Evolutionary conservation across 2,113 vertebrate species (phyloP).

Genomic region (Alectura lathami): DNA sequence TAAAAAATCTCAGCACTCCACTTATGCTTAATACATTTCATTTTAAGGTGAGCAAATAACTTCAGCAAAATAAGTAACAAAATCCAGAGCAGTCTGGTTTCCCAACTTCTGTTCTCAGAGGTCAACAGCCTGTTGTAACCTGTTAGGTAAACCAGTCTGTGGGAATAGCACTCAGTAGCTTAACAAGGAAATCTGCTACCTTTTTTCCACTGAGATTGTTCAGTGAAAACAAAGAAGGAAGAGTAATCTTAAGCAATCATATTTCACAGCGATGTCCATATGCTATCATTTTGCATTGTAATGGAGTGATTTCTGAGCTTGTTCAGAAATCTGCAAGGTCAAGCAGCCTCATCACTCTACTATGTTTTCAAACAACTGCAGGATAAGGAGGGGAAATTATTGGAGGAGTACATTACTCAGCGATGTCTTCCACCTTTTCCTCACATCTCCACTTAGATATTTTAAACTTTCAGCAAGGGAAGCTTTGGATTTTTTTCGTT

Average conservation of each 20-base stretch:
- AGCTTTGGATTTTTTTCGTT: background rate
- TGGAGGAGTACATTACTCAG: background rate
- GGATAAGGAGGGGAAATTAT: background rate
- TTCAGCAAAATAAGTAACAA: background rate
- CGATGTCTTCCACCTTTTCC: background rate
- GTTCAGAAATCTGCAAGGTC: slow-evolving; percentile 33
- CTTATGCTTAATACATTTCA: background rate
- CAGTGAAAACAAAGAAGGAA: slow-evolving; percentile 29
- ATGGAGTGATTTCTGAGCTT: slow-evolving; percentile 28
- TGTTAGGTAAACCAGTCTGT: background rate
- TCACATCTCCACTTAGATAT: background rate
- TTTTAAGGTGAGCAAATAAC: background rate
- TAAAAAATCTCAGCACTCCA: background rate
- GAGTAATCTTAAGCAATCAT: slow-evolving; percentile 15
- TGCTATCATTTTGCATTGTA: slow-evolving; percentile 15
- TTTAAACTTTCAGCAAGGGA: background rate
- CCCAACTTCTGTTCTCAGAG: background rate
- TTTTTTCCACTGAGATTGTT: background rate
- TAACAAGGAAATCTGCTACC: background rate
- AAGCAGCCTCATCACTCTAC: slow-evolving; percentile 33
- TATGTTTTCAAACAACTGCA: slow-evolving; percentile 35
- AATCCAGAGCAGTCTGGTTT: background rate
- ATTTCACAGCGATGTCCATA: background rate
- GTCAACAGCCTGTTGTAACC: background rate
- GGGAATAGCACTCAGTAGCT: background rate